Conservation (phyloP, 2,888 invertebrate species). For the Scaptomyza caliginosa region DNA sequence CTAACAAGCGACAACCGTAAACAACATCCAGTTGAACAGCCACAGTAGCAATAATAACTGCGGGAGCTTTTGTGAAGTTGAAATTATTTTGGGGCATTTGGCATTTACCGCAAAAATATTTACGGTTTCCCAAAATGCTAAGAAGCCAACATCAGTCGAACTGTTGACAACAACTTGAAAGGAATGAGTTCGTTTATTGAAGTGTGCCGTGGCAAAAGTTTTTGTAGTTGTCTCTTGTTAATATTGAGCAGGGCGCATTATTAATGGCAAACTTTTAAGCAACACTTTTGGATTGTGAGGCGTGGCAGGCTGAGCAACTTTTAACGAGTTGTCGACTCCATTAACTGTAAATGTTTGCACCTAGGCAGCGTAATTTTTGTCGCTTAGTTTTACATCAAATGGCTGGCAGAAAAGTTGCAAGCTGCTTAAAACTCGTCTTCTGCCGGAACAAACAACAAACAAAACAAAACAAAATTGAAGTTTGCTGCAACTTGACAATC, state of each 20-base stretch:
- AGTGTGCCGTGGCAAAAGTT: conserved; percentile 51
- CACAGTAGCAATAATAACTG: conserved; percentile 37
- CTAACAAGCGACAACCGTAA: conserved; percentile 14
- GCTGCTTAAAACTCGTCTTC: conserved; percentile 52
- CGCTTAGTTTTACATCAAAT: conserved; percentile 55
- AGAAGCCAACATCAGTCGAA: conserved; percentile 71
- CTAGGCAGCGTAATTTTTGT: conserved; percentile 57
- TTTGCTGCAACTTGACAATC: conserved; percentile 48
- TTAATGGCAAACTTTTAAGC: conserved; percentile 70
- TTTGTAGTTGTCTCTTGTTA: conserved; percentile 66
- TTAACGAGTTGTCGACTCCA: conserved; percentile 62
- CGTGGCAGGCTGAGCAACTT: conserved; percentile 51
- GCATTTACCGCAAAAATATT: conserved; percentile 45
- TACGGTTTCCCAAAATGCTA: conserved; percentile 19
- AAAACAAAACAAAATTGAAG: conserved; percentile 14
- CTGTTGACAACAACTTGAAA: conserved; percentile 62
- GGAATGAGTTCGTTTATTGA: conserved; percentile 58
- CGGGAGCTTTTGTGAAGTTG: conserved; percentile 34
- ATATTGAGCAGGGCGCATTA: conserved; percentile 74
- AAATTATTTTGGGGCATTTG: conserved; percentile 60
- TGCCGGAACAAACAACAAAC: conserved; percentile 17
- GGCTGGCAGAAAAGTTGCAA: conserved; percentile 36
- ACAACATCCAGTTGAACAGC: conserved; percentile 31
- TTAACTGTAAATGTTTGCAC: conserved; percentile 54
- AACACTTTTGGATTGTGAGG: conserved; percentile 65